Conservation (phyloP, 2,888 invertebrate genomes). For the Congeria kusceri region DNA sequence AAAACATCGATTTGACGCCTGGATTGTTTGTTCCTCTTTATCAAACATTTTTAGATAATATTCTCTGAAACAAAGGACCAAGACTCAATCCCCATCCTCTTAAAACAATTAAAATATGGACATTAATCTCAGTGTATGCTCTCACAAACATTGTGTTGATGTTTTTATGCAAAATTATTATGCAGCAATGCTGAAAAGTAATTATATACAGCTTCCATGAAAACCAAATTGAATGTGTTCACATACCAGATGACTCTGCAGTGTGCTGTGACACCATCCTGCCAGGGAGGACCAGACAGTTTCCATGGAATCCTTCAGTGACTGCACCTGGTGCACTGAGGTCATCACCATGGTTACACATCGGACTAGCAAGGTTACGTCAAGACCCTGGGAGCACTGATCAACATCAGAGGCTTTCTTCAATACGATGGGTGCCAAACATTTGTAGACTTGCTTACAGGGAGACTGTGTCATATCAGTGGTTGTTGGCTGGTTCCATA, state of each 20-base stretch:
- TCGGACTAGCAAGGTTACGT: constrained; percentile 32
- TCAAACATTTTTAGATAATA: too few relatives aligned
- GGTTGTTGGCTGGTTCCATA: constrained; percentile 52
- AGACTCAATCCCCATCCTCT: too few relatives aligned
- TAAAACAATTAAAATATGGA: too few relatives aligned
- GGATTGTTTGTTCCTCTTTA: too few relatives aligned
- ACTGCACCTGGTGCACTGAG: constrained; percentile 7
- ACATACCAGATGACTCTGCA: constrained; percentile 26
- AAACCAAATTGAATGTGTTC: too few relatives aligned
- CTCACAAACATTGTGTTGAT: too few relatives aligned
- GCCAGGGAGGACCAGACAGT: constrained; percentile 16
- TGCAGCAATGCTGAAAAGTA: too few relatives aligned
- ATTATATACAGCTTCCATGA: too few relatives aligned
- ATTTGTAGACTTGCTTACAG: constrained; percentile 24
- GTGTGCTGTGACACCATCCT: constrained; percentile 38
- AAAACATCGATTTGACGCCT: too few relatives aligned
- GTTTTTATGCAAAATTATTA: too few relatives aligned
- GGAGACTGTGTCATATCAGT: constrained; percentile 37
- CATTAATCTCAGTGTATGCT: too few relatives aligned
- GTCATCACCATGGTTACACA: constrained; percentile 26
- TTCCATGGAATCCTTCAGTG: constrained; percentile 14
- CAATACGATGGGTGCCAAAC: constrained; percentile 26
- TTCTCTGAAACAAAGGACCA: too few relatives aligned
- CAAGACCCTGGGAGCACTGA: not conserved
- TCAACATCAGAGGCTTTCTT: constrained; percentile 17